A percentile compares a stretch with the other conserved stretches of the same genome.
phyloP scores from a whole-genome alignment of 92 coral and sea anemone species.

The Siderastrea siderea region DNA sequence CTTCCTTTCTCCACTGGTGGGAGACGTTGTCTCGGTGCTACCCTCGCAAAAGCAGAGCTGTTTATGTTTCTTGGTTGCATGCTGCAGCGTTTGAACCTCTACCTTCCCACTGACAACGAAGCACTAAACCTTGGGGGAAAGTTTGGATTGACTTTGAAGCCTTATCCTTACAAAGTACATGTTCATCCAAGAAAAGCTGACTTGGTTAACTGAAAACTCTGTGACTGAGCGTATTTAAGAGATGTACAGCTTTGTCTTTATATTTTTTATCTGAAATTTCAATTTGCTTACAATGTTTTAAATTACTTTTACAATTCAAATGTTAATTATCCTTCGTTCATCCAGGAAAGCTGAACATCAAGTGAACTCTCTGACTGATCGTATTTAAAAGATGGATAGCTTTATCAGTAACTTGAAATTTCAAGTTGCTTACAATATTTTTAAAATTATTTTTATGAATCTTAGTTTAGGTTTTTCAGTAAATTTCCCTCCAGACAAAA shows the following conservation, averaged over 20 bases:
- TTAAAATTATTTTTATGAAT: no score
- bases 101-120: conserved; percentile 13
- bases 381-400: no score
- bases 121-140: conserved; percentile 67
- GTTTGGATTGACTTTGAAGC: conserved; percentile 77
- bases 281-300: no score
- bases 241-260: background rate
- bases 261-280: background rate
- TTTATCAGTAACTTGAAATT: no score
- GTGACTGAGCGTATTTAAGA: background rate
- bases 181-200: conserved; percentile 30
- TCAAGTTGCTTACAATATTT: no score
- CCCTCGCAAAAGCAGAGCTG: conserved; percentile 87
- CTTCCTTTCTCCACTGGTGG: conserved; percentile 89
- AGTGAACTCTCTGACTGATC: no score
- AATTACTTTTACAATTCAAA: no score
- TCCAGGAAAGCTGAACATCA: no score
- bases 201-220: background rate
- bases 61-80: conserved; percentile 85
- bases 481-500: no score
- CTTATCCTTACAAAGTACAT: conserved; percentile 66
- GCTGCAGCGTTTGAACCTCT: conserved; percentile 68
- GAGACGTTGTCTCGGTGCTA: conserved; percentile 89
- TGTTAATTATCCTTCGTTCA: no score
- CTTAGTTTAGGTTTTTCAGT: no score